phyloP scores from a whole-genome alignment of 2,888 invertebrate species.

The Drosophila neoperkinsi region DNA sequence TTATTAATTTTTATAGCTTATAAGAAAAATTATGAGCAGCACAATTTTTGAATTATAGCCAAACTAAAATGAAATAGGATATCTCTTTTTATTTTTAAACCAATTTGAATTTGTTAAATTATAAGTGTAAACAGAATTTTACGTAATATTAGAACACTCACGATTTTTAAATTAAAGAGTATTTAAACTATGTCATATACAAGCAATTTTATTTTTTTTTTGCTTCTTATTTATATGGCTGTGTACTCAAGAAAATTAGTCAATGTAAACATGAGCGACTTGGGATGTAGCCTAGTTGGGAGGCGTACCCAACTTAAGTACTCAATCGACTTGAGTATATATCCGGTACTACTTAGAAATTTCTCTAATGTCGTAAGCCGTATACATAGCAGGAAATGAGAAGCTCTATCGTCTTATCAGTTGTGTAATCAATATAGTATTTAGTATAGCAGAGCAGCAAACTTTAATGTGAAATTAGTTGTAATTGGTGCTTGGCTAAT shows the following conservation, averaged over 20 bases:
- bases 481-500: constrained; percentile 23
- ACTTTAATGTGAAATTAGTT: constrained; percentile 17
- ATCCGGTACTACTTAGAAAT: constrained; percentile 22
- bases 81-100: not conserved
- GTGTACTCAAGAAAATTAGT: constrained; percentile 26
- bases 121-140: not conserved
- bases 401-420: constrained; percentile 26
- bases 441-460: not conserved
- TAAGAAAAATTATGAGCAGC: too few relatives aligned
- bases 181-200: not conserved
- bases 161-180: not conserved
- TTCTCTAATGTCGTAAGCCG: constrained; percentile 7
- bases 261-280: constrained; percentile 20
- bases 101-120: not conserved
- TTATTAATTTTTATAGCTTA: not conserved
- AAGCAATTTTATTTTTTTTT: not conserved
- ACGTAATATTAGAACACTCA: not conserved
- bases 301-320: constrained; percentile 24
- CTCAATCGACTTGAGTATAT: constrained; percentile 31
- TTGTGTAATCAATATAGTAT: constrained; percentile 31
- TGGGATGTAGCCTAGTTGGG: constrained; percentile 4
- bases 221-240: constrained; percentile 10
- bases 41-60: too few relatives aligned
- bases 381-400: constrained; percentile 31
- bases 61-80: too few relatives aligned